Percentiles rank a stretch among this genome's conserved stretches.
Evolutionary conservation across 2,797 vertebrate genomes (phyloP).

Genomic region (Falco berigora): DNA sequence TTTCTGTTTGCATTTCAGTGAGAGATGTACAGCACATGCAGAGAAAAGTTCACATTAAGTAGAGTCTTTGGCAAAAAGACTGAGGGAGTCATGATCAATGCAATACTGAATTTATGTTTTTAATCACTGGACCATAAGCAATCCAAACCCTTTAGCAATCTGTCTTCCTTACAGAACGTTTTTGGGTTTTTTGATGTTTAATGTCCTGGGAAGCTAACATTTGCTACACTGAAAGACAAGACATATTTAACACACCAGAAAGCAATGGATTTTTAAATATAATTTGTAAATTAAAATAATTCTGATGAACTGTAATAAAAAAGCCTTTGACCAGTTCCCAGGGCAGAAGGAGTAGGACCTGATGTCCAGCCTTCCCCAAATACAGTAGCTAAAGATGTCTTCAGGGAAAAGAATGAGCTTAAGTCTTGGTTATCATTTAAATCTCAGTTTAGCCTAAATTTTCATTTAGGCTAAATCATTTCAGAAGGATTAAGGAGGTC

Average conservation of each 20-base stretch:
- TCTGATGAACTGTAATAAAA: background rate
- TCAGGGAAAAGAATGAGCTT: background rate
- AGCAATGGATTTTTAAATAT: background rate
- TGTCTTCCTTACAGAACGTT: background rate
- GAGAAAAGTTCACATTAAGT: background rate
- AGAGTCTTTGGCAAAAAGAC: background rate
- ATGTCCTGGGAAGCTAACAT: background rate
- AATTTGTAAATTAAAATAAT: background rate
- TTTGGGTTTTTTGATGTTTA: background rate
- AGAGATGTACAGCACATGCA: background rate
- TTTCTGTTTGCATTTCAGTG: background rate
- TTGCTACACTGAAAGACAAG: background rate
- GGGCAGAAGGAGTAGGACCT: background rate
- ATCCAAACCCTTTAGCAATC: background rate
- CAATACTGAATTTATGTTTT: background rate
- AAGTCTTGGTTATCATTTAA: background rate
- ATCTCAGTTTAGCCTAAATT: background rate
- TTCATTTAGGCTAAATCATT: background rate
- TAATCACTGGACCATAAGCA: background rate
- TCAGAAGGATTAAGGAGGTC: background rate
- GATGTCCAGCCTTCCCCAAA: background rate
- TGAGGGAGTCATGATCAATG: background rate
- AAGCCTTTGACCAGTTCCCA: background rate
- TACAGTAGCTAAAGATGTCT: background rate
- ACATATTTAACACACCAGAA: background rate